Conservation (phyloP, 1,140 invertebrate genomes). For the Scaptomyza graminum region DNA sequence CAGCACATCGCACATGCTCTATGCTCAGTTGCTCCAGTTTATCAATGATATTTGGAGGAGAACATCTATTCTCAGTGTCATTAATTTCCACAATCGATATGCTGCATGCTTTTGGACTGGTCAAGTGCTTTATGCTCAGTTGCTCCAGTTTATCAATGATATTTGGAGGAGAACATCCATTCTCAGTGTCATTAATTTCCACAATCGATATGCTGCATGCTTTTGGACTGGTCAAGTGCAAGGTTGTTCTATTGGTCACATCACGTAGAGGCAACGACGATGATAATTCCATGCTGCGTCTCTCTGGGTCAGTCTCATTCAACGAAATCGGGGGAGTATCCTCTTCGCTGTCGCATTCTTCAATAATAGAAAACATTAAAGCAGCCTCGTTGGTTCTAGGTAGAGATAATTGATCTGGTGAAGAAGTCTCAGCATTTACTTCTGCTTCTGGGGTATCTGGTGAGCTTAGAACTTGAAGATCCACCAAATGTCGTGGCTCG, state of each 20-base stretch:
- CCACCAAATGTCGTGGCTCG: slow-evolving; percentile 22
- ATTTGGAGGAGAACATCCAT: too few relatives aligned
- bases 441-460: slow-evolving; percentile 8
- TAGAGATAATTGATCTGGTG: neutral
- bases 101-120: neutral
- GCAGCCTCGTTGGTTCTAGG: neutral
- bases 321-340: neutral
- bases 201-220: neutral
- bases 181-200: neutral
- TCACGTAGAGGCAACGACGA: slow-evolving; percentile 1
- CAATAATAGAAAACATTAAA: slow-evolving; percentile 29
- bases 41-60: neutral
- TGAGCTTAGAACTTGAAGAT: slow-evolving; percentile 2
- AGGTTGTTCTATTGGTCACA: slow-evolving; percentile 4
- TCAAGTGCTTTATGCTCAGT: neutral
- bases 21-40: slow-evolving; percentile 17
- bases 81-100: neutral
- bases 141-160: too few relatives aligned
- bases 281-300: neutral
- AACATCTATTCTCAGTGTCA: neutral
- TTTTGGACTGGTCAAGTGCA: neutral
- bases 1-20: slow-evolving; percentile 9
- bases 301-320: neutral
- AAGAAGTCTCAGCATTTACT: neutral
- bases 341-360: slow-evolving; percentile 32